A percentile compares a stretch with the other conserved stretches of the same genome.
Evolutionary conservation across 2,888 invertebrate genomes (phyloP).

Genomic region (Oxyscelio sp.): DNA sequence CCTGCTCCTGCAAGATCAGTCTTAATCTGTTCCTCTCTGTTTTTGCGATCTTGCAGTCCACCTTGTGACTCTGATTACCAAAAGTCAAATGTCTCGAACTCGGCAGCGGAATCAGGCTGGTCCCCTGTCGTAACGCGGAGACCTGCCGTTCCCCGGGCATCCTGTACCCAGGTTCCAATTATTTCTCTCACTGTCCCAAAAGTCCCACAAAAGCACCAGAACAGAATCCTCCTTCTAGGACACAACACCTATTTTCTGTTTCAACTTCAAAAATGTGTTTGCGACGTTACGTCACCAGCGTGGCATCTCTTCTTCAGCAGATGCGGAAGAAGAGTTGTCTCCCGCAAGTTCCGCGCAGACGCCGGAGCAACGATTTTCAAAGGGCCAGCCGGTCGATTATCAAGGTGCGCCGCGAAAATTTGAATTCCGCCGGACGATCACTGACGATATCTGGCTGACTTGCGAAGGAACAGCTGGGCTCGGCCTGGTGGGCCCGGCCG

Average conservation of each 20-base stretch:
- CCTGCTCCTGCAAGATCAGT: too few species aligned
- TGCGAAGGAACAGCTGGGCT: conserved; percentile 82
- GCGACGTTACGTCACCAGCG: conserved; percentile 43
- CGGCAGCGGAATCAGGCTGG: conserved; percentile 81
- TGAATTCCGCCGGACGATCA: conserved; percentile 9
- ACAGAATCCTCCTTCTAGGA: too few species aligned
- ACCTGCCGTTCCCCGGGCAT: conserved; percentile 67
- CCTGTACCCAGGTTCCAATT: conserved; percentile 12
- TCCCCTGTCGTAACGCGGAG: conserved; percentile 56
- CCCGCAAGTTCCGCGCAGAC: conserved; percentile 81
- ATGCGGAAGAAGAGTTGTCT: conserved; percentile 56
- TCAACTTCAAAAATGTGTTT: not conserved
- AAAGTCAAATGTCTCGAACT: too few species aligned
- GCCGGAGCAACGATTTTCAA: conserved; percentile 85
- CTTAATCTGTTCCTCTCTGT: too few species aligned
- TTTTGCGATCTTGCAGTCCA: too few species aligned
- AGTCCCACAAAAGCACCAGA: too few species aligned
- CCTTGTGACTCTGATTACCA: too few species aligned
- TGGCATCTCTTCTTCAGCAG: conserved; percentile 16
- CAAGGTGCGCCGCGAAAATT: conserved; percentile 27
- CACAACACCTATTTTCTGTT: too few species aligned
- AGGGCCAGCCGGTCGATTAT: conserved; percentile 60
- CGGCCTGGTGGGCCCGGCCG: conserved; percentile 80
- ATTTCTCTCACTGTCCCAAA: conserved; percentile 1
- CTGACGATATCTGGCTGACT: not conserved